These are phyloP conservation scores for Urophycis tenuis DNA, from an alignment of 2,797 vertebrate species.

Conservation along the genomic window DNA sequence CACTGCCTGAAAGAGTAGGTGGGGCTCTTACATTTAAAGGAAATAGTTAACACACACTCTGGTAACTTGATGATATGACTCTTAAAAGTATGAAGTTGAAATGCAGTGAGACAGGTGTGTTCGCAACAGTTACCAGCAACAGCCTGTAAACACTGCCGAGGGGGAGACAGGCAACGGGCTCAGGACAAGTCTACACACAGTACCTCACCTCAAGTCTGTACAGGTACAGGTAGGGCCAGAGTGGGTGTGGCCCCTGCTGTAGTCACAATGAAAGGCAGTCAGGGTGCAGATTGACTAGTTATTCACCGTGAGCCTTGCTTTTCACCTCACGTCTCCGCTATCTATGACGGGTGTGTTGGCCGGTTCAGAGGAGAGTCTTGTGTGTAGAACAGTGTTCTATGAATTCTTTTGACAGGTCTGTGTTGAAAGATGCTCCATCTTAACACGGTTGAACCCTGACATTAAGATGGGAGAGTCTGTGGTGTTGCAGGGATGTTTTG, in stretches of 20 bases:
- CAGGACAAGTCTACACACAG: slow-evolving; percentile 34
- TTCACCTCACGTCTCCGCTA: neutral
- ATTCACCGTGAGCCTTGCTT: neutral
- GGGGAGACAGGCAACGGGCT: slow-evolving; percentile 5
- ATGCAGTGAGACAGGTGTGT: neutral
- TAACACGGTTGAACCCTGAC: neutral
- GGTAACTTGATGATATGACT: neutral
- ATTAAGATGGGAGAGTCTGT: neutral
- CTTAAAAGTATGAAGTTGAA: neutral
- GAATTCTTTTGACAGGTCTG: neutral
- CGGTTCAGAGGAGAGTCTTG: neutral
- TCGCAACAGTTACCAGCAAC: neutral
- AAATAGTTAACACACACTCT: neutral
- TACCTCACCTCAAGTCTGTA: slow-evolving; percentile 42
- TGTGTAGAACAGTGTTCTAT: neutral
- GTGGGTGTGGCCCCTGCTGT: neutral
- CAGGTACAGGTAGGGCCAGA: slow-evolving; percentile 27
- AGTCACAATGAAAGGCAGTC: neutral
- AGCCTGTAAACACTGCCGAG: neutral
- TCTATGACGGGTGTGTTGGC: neutral
- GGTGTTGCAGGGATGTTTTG: neutral
- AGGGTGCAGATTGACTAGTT: neutral
- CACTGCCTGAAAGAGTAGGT: neutral
- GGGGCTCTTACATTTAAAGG: neutral
- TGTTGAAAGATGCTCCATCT: neutral